phyloP scores from a whole-genome alignment of 64 coral and sea anemone genomes.

The Stichodactyla helianthus region DNA sequence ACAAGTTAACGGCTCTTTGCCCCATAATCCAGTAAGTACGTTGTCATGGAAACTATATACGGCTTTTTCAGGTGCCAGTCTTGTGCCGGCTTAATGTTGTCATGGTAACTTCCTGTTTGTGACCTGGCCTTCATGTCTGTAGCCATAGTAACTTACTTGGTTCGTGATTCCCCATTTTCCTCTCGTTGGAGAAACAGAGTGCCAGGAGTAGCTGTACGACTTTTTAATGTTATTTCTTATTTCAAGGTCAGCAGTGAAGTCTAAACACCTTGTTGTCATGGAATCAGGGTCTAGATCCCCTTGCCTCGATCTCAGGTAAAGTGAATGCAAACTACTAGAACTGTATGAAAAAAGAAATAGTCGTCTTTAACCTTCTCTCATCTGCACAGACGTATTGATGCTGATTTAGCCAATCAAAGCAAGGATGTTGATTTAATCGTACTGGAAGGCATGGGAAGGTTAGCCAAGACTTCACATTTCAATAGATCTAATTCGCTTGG shows the following conservation, averaged over 20 bases:
- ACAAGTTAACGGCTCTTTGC: slow-evolving; percentile 66
- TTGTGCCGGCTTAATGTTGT: too few relatives aligned
- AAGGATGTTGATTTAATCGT: slow-evolving; percentile 80
- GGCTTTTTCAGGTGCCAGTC: too few relatives aligned
- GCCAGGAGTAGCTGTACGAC: neutral
- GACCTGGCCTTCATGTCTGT: too few relatives aligned
- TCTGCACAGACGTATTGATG: slow-evolving; percentile 67
- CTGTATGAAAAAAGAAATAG: neutral
- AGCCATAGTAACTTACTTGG: too few relatives aligned
- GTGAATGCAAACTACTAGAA: neutral
- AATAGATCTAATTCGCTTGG: too few relatives aligned
- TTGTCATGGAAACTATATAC: too few relatives aligned
- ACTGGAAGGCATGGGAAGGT: slow-evolving; percentile 97
- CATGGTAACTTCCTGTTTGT: too few relatives aligned
- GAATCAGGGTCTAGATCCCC: slow-evolving; percentile 87
- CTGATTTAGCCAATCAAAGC: slow-evolving; percentile 72
- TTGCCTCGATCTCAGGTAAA: slow-evolving; percentile 85
- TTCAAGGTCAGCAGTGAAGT: slow-evolving; percentile 57
- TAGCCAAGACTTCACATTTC: neutral
- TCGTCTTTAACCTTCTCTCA: neutral
- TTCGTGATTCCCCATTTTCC: too few relatives aligned
- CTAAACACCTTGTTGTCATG: slow-evolving; percentile 66
- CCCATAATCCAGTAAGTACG: slow-evolving; percentile 63
- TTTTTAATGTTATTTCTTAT: neutral
- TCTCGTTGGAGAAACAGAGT: neutral